Percentiles rank a stretch among this genome's conserved stretches.
Evolutionary conservation across 2,113 vertebrate genomes (phyloP).

Genomic region (Edolisoma coerulescens): DNA sequence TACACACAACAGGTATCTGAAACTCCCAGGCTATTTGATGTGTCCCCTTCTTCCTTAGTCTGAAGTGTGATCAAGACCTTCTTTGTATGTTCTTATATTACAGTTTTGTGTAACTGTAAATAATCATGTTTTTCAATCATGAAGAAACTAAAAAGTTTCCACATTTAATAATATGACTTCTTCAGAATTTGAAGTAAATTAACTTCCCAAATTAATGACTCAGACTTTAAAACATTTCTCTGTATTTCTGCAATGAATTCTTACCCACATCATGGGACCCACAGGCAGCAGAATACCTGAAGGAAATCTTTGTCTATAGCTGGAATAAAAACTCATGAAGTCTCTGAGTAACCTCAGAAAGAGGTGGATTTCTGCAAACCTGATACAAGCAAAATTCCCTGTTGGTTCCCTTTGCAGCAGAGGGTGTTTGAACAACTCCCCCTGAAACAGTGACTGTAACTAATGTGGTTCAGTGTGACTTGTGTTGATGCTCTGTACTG

Average conservation of each 20-base stretch:
- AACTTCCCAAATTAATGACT: neutral
- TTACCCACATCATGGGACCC: neutral
- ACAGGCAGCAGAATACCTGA: neutral
- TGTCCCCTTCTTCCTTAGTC: neutral
- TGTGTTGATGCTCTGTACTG: neutral
- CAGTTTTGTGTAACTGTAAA: neutral
- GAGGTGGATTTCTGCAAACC: neutral
- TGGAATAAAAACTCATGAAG: neutral
- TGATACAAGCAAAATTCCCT: neutral
- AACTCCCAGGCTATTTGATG: neutral
- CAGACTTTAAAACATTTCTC: neutral
- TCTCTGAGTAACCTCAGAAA: neutral
- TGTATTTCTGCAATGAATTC: neutral
- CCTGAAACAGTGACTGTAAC: neutral
- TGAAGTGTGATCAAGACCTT: neutral
- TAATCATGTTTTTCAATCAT: neutral
- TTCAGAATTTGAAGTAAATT: neutral
- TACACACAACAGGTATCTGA: neutral
- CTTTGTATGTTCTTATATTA: neutral
- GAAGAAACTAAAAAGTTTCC: neutral
- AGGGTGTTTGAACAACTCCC: neutral
- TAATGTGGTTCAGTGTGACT: neutral
- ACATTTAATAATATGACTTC: neutral
- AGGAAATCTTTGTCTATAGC: neutral
- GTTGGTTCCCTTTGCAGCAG: neutral